These are phyloP conservation scores for Phymanthus crucifer DNA, from an alignment of 92 coral and sea anemone genomes.

Conservation along the genomic window DNA sequence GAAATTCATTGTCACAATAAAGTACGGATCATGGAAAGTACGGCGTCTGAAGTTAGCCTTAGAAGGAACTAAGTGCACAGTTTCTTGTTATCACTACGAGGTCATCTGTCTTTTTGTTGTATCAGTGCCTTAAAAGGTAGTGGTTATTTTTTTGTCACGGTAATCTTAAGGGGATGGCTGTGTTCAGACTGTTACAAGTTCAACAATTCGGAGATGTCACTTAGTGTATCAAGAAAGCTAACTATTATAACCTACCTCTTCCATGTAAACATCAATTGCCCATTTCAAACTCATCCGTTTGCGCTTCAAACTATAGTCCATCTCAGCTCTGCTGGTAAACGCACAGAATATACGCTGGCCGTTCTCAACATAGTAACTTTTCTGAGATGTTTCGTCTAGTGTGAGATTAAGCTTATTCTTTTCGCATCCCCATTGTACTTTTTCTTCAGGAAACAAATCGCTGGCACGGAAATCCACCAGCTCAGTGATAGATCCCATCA, in stretches of 20 bases:
- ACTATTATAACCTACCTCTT: conserved; percentile 25
- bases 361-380: conserved; percentile 22
- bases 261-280: conserved; percentile 56
- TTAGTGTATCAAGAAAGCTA: background rate
- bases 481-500: background rate
- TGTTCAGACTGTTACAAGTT: too few species aligned
- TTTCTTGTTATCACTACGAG: too few species aligned
- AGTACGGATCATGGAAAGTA: too few species aligned
- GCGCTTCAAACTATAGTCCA: conserved; percentile 43
- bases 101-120: too few species aligned
- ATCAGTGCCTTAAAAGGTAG: too few species aligned
- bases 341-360: conserved; percentile 26
- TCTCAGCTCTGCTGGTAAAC: conserved; percentile 34
- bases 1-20: too few species aligned
- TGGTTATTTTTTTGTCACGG: too few species aligned
- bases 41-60: too few species aligned
- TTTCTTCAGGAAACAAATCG: conserved; percentile 49
- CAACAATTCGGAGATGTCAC: too few species aligned
- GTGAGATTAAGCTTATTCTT: conserved; percentile 28
- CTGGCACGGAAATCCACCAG: conserved; percentile 20
- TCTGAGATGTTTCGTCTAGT: conserved; percentile 28
- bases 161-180: too few species aligned
- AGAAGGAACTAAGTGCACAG: too few species aligned
- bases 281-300: conserved; percentile 48
- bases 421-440: conserved; percentile 59